Percentiles rank a stretch among this genome's conserved stretches.
Conservation (phyloP, 2,797 vertebrate species). For the Antrozous pallidus region DNA sequence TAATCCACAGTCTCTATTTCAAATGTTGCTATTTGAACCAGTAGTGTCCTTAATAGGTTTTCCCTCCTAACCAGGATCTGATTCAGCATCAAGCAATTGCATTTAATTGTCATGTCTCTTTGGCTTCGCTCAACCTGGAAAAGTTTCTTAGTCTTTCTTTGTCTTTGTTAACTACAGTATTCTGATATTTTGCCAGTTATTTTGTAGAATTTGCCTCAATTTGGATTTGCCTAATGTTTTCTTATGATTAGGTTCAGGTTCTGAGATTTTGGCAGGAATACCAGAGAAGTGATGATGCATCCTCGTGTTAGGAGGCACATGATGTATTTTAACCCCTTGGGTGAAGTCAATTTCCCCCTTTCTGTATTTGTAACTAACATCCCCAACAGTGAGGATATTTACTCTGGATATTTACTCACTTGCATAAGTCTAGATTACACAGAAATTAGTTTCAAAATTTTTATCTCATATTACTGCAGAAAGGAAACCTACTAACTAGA, state of each 20-base stretch:
- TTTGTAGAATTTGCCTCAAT: background rate
- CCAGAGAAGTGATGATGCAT: background rate
- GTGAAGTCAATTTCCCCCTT: background rate
- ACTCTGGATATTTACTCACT: background rate
- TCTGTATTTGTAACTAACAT: background rate
- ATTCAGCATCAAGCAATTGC: background rate
- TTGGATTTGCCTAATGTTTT: slow-evolving; percentile 31
- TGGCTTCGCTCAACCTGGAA: background rate
- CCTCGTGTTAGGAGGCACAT: background rate
- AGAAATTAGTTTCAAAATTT: background rate
- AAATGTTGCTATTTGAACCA: background rate
- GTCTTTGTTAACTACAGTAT: background rate
- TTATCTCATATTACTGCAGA: background rate
- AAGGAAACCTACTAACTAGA: background rate
- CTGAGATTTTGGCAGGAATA: slow-evolving; percentile 22
- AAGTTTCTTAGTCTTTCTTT: background rate
- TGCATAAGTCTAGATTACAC: background rate
- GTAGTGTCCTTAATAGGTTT: background rate
- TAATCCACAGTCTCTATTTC: background rate
- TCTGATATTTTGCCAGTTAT: background rate
- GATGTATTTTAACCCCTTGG: background rate
- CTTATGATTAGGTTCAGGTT: slow-evolving; percentile 36
- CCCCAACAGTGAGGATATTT: background rate
- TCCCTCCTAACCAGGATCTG: background rate
- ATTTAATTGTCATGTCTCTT: background rate